phyloP scores from a whole-genome alignment of 2,888 invertebrate species.

The Andricus curvator region DNA sequence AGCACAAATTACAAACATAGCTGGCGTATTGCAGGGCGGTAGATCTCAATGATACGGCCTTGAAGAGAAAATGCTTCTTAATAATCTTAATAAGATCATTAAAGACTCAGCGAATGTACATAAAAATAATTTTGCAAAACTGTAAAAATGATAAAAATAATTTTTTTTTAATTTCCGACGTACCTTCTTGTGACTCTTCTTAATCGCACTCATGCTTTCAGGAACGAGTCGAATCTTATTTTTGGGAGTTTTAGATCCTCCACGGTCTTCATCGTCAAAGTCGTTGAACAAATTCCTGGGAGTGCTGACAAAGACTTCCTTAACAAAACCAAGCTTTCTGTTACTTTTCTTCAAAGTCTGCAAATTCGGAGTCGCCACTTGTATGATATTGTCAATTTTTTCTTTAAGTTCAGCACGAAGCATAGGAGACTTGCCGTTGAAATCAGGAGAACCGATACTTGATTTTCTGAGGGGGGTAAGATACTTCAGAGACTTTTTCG shows the following conservation, averaged over 20 bases:
- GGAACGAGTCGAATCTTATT: conserved; percentile 67
- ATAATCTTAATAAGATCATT: no score
- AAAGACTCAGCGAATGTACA: no score
- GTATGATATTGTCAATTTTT: conserved; percentile 61
- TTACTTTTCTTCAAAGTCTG: conserved; percentile 54
- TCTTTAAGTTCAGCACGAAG: conserved; percentile 60
- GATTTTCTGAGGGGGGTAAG: conserved; percentile 57
- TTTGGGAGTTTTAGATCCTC: conserved; percentile 66
- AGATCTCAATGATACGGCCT: no score
- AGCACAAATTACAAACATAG: no score
- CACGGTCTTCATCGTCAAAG: conserved; percentile 62
- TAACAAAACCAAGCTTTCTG: conserved; percentile 45
- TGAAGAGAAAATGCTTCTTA: no score
- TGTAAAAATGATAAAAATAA: conserved; percentile 37
- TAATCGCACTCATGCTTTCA: conserved; percentile 73
- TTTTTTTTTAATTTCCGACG: conserved; percentile 11
- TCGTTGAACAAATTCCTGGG: conserved; percentile 70
- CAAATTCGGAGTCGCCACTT: conserved; percentile 59
- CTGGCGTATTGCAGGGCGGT: no score
- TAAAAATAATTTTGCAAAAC: neutral
- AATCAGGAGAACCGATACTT: conserved; percentile 49
- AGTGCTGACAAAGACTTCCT: conserved; percentile 62
- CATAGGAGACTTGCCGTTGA: conserved; percentile 52
- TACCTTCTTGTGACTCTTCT: conserved; percentile 73
- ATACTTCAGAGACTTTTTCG: conserved; percentile 63